These are phyloP conservation scores for Streblospio benedicti DNA, from an alignment of 1,140 invertebrate species.

Conservation along the genomic window DNA sequence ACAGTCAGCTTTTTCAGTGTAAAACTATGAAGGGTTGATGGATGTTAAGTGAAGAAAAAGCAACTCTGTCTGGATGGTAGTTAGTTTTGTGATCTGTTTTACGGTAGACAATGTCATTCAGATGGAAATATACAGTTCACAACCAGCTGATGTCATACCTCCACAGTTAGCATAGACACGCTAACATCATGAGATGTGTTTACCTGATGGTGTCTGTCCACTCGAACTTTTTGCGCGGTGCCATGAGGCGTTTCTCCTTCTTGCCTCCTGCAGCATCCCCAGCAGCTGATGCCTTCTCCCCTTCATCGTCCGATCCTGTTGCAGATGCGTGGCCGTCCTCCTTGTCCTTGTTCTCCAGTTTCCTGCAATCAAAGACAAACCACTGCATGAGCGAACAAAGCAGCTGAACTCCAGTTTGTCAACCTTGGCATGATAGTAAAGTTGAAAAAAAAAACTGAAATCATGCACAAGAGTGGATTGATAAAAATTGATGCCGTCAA, in stretches of 20 bases:
- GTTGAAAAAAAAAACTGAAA: too few species aligned
- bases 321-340: too few species aligned
- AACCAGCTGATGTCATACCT: background rate
- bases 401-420: too few species aligned
- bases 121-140: background rate
- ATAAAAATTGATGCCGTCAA: too few species aligned
- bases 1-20: background rate
- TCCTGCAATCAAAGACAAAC: too few species aligned
- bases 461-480: too few species aligned
- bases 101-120: background rate
- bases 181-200: conserved; percentile 9
- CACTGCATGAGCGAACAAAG: too few species aligned
- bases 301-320: conserved; percentile 47
- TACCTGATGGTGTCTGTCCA: conserved; percentile 55
- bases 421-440: too few species aligned
- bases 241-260: conserved; percentile 47
- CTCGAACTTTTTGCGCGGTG: conserved; percentile 52
- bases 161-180: background rate
- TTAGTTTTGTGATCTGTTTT: too few species aligned
- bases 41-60: background rate
- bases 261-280: conserved; percentile 43
- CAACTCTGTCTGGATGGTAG: background rate
- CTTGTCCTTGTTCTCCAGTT: too few species aligned
- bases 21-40: conserved; percentile 5
- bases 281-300: too few species aligned